A percentile compares a stretch with the other conserved stretches of the same genome.
Evolutionary conservation across 2,113 vertebrate genomes (phyloP).

Genomic region (Neodon shergylaensis): DNA sequence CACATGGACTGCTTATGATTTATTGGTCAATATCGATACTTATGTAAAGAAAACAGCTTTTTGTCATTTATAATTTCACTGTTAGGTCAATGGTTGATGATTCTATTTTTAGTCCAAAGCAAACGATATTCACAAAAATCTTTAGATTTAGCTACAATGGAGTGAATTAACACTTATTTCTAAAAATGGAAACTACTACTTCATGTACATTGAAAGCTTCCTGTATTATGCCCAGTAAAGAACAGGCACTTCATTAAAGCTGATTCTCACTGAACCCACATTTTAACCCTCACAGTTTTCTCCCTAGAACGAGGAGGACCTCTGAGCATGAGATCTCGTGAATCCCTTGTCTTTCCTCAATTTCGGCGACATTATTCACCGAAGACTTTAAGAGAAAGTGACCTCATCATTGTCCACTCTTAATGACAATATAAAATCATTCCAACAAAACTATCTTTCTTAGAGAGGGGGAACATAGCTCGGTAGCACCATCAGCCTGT

Average conservation of each 20-base stretch:
- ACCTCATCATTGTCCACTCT: background rate
- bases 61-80: slow-evolving; percentile 40
- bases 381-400: background rate
- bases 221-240: background rate
- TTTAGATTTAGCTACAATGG: background rate
- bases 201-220: background rate
- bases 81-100: slow-evolving; percentile 3
- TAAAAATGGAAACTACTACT: background rate
- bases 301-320: background rate
- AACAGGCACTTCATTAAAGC: background rate
- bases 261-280: background rate
- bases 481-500: background rate
- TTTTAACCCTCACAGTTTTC: background rate
- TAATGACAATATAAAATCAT: background rate
- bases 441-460: slow-evolving; percentile 42
- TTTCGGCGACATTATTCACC: background rate
- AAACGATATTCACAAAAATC: background rate
- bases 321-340: background rate
- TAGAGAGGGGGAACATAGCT: background rate
- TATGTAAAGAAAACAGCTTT: background rate
- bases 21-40: background rate
- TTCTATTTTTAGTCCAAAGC: slow-evolving; percentile 31
- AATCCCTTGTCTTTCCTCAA: background rate
- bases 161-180: slow-evolving; percentile 7
- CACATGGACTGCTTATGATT: background rate